These are phyloP conservation scores for Tiliacea aurago DNA, from an alignment of 2,888 invertebrate species.

Conservation along the genomic window DNA sequence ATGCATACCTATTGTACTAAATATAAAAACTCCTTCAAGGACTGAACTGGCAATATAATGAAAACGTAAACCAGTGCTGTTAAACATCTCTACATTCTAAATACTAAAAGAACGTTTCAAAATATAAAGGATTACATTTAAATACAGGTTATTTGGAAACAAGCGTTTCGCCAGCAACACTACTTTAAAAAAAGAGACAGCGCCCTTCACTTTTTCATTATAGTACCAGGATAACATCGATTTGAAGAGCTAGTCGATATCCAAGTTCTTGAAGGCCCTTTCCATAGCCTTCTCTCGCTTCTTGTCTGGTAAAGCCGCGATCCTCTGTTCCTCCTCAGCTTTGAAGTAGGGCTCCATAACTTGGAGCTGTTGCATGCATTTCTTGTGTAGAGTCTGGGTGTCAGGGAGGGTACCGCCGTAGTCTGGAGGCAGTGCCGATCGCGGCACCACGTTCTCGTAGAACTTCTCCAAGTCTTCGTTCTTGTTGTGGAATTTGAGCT, in stretches of 20 bases:
- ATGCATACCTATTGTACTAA: slow-evolving; percentile 55
- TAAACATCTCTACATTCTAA: slow-evolving; percentile 4
- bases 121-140: slow-evolving; percentile 31
- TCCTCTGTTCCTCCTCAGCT: slow-evolving; percentile 84
- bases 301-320: slow-evolving; percentile 83
- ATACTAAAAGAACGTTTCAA: slow-evolving; percentile 13
- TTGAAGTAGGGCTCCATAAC: slow-evolving; percentile 81
- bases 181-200: slow-evolving; percentile 33
- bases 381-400: slow-evolving; percentile 84
- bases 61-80: slow-evolving; percentile 22
- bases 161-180: slow-evolving; percentile 30
- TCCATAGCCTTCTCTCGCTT: slow-evolving; percentile 91
- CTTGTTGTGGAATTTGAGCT: slow-evolving; percentile 92
- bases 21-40: not conserved
- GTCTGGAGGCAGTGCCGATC: slow-evolving; percentile 90
- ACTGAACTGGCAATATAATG: slow-evolving; percentile 32
- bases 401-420: slow-evolving; percentile 91
- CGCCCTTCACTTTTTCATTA: slow-evolving; percentile 44
- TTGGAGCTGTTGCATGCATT: slow-evolving; percentile 82
- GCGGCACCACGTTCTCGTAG: slow-evolving; percentile 89
- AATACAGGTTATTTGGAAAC: slow-evolving; percentile 11
- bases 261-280: slow-evolving; percentile 93
- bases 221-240: slow-evolving; percentile 32
- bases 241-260: slow-evolving; percentile 90
- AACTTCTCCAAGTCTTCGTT: slow-evolving; percentile 90